phyloP scores from a whole-genome alignment of 2,113 vertebrate genomes.

The Rhadina sibilatrix region DNA sequence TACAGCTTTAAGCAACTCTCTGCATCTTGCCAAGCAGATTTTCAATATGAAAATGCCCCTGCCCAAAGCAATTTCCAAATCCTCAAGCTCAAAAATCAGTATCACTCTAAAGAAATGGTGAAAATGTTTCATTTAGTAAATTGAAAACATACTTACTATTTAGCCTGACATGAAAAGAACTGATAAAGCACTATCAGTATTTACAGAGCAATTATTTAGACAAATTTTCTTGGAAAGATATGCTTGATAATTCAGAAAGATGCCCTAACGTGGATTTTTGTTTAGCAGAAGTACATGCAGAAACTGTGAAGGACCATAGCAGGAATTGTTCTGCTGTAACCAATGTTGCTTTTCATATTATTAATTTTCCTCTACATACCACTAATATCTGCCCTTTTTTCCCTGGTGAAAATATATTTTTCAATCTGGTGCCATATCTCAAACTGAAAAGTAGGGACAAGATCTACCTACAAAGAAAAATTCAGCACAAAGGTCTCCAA shows the following conservation, averaged over 20 bases:
- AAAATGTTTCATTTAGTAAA: background rate
- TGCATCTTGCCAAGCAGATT: background rate
- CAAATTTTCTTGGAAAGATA: background rate
- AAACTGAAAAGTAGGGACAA: background rate
- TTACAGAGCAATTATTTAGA: background rate
- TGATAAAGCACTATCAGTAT: background rate
- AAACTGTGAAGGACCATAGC: background rate
- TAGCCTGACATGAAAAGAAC: background rate
- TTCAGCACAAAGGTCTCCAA: background rate
- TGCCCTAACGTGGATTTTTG: background rate
- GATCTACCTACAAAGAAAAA: background rate
- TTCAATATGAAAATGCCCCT: background rate
- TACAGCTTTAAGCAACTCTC: background rate
- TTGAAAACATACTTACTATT: background rate
- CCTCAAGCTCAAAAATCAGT: background rate
- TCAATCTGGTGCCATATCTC: background rate
- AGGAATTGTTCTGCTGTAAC: background rate
- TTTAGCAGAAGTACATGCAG: background rate
- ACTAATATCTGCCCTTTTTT: background rate
- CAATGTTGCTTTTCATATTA: background rate
- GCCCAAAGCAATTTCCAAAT: background rate
- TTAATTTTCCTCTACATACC: background rate
- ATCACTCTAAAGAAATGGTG: background rate
- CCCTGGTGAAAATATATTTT: background rate
- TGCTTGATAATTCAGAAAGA: background rate